phyloP scores from a whole-genome alignment of 2,113 vertebrate species.

The Diadophis punctatus region DNA sequence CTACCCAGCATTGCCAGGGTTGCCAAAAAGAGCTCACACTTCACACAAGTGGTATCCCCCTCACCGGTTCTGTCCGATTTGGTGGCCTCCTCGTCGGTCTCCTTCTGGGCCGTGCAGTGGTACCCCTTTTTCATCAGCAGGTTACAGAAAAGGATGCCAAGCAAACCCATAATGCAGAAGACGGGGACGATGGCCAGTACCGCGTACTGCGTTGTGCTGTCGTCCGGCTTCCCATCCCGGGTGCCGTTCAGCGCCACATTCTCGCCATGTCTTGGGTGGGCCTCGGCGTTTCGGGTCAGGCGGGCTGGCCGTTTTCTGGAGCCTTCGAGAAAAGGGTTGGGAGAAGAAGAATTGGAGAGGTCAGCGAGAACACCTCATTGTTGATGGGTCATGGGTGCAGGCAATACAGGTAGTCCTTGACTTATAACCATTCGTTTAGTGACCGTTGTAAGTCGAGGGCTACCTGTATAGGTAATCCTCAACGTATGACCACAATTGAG shows the following conservation, averaged over 20 bases:
- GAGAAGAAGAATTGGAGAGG: background rate
- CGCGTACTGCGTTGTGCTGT: slow-evolving; percentile 78
- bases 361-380: background rate
- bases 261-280: slow-evolving; percentile 18
- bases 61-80: slow-evolving; percentile 75
- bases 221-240: slow-evolving; percentile 67
- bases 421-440: too few relatives aligned
- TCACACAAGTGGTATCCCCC: accelerated
- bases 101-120: slow-evolving; percentile 83
- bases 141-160: slow-evolving; percentile 94
- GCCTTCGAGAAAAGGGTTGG: background rate
- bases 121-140: slow-evolving; percentile 92
- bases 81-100: slow-evolving; percentile 61
- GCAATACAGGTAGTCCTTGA: too few relatives aligned
- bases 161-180: slow-evolving; percentile 90
- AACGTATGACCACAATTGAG: too few relatives aligned
- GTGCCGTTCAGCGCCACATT: slow-evolving; percentile 67
- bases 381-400: too few relatives aligned
- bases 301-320: background rate
- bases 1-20: background rate
- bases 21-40: background rate
- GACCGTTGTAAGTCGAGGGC: too few relatives aligned
- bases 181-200: slow-evolving; percentile 88
- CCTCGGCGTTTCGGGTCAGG: slow-evolving; percentile 34
- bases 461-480: too few relatives aligned